Evolutionary conservation across 1,140 invertebrate genomes (phyloP).

Genomic region (Conopomorpha cramerella): DNA sequence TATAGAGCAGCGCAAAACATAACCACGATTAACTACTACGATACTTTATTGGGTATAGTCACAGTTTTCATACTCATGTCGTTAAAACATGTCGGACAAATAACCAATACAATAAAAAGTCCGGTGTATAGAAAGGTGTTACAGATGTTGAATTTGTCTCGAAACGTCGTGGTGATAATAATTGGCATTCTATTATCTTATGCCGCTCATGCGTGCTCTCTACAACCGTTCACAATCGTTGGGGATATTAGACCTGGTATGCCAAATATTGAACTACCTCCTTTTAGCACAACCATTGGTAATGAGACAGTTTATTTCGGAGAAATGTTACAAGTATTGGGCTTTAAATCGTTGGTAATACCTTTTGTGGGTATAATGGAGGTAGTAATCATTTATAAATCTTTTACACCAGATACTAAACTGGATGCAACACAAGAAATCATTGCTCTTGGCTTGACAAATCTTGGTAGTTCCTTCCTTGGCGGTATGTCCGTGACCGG

Average conservation of each 20-base stretch:
- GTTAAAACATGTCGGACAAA: not conserved
- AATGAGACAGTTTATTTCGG: not conserved
- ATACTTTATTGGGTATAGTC: not conserved
- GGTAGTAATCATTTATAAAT: slow-evolving; percentile 76
- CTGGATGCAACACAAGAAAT: not conserved
- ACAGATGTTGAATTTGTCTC: not conserved
- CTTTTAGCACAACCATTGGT: not conserved
- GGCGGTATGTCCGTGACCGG: not conserved
- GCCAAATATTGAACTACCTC: not conserved
- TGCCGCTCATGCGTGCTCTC: not conserved
- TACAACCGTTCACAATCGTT: not conserved
- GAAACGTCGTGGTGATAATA: not conserved
- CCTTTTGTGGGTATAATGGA: slow-evolving; percentile 75
- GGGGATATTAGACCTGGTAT: not conserved
- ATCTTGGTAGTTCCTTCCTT: not conserved
- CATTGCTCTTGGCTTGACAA: not conserved
- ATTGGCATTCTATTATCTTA: not conserved
- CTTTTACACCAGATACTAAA: slow-evolving; percentile 48
- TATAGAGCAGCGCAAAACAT: slow-evolving; percentile 7
- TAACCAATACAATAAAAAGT: not conserved
- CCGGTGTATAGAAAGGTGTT: not conserved
- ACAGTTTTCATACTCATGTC: not conserved
- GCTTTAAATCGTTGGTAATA: slow-evolving; percentile 66
- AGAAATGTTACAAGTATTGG: slow-evolving; percentile 44
- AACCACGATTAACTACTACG: slow-evolving; percentile 60